phyloP scores from a whole-genome alignment of 2,797 vertebrate genomes.

The Falco cherrug region DNA sequence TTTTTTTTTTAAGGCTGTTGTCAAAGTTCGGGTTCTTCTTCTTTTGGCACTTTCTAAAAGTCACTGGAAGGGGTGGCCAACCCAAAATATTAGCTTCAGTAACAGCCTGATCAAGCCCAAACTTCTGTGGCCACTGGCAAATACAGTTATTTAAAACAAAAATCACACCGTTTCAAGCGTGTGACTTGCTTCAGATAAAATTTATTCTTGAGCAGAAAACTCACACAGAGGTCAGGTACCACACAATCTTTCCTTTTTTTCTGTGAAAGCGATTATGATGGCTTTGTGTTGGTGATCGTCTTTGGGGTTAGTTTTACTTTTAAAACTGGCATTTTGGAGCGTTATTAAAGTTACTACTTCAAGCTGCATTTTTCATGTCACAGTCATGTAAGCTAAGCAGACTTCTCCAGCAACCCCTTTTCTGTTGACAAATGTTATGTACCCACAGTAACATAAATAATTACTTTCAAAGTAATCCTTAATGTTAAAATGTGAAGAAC shows the following conservation, averaged over 20 bases:
- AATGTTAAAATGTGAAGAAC: background rate
- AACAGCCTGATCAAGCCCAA: background rate
- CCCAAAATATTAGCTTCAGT: background rate
- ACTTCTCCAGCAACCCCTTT: background rate
- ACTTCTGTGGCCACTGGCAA: background rate
- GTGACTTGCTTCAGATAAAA: background rate
- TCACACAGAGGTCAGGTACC: background rate
- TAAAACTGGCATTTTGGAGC: background rate
- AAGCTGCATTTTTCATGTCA: background rate
- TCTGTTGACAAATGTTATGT: background rate
- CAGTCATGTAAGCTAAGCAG: background rate
- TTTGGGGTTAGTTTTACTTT: background rate
- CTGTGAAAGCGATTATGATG: background rate
- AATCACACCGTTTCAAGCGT: background rate
- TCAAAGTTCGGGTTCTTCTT: background rate
- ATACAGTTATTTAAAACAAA: background rate
- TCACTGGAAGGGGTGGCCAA: background rate
- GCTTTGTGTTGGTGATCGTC: background rate
- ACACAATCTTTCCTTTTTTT: background rate
- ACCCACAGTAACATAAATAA: background rate
- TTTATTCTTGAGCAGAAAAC: background rate
- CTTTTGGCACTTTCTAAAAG: background rate
- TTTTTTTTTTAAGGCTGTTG: background rate
- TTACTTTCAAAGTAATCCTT: background rate
- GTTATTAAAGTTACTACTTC: background rate